Evolutionary conservation across 2,797 vertebrate species (phyloP).

Genomic region (Falco columbarius): DNA sequence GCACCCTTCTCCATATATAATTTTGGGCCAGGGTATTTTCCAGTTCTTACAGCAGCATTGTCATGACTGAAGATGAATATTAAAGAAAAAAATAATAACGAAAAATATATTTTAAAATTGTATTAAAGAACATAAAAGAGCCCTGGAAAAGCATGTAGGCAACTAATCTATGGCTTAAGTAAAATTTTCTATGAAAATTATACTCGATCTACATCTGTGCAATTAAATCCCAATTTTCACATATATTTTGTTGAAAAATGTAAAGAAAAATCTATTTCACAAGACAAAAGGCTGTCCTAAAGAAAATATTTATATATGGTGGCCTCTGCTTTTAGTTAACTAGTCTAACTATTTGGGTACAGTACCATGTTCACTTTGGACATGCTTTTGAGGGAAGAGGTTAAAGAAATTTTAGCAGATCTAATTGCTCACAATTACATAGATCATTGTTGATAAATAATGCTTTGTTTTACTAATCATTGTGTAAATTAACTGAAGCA

Average conservation of each 20-base stretch:
- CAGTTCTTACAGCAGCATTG: background rate
- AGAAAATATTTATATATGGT: background rate
- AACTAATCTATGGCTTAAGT: background rate
- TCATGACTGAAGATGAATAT: background rate
- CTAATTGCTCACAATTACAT: too few species aligned
- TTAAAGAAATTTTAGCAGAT: too few species aligned
- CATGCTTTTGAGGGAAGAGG: background rate
- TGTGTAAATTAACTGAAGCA: too few species aligned
- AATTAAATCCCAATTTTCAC: background rate
- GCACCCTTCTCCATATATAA: fast-evolving
- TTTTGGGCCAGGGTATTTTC: background rate
- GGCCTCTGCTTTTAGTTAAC: background rate
- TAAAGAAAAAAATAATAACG: background rate
- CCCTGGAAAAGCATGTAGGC: background rate
- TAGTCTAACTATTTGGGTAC: background rate
- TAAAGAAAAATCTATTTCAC: background rate
- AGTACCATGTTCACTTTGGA: background rate
- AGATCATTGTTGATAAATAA: too few species aligned
- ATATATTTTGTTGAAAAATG: background rate
- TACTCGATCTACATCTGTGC: background rate
- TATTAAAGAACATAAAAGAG: background rate
- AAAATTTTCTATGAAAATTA: background rate
- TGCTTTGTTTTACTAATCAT: too few species aligned
- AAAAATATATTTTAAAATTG: background rate
- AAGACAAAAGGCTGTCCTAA: background rate